These are phyloP conservation scores for Heliocidaris tuberculata DNA, from an alignment of 35 echinoderm and acorn worm species.

Conservation along the genomic window DNA sequence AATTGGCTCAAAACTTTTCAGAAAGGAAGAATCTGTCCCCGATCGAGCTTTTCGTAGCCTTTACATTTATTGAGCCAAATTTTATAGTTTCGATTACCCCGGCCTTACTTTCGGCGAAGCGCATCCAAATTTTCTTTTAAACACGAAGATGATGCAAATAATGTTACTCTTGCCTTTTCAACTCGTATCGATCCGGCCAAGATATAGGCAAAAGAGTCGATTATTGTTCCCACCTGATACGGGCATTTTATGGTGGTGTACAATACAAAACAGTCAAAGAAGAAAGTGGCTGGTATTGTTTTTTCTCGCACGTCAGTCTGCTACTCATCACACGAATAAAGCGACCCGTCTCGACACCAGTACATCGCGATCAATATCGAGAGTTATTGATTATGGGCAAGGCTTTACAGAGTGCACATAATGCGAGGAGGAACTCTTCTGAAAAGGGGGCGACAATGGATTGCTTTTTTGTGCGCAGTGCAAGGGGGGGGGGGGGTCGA, in stretches of 20 bases:
- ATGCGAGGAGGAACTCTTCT: not conserved
- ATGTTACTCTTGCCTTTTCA: not conserved
- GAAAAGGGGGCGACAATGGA: not conserved
- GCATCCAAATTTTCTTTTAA: not conserved
- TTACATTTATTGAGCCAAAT: too few species aligned
- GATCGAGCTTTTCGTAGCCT: too few species aligned
- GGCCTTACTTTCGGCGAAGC: not conserved
- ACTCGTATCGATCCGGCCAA: not conserved
- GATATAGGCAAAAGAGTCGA: not conserved
- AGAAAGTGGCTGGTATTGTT: not conserved
- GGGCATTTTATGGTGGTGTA: not conserved
- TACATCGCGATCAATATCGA: not conserved
- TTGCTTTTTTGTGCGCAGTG: not conserved
- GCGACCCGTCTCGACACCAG: not conserved
- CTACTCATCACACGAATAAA: not conserved
- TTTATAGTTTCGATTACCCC: not conserved
- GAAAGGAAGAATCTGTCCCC: too few species aligned
- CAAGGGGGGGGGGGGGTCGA: not conserved
- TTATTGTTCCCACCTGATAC: not conserved
- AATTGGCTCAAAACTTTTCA: too few species aligned
- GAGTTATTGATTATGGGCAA: not conserved
- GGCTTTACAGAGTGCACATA: not conserved
- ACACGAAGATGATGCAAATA: not conserved
- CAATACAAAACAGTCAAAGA: not conserved
- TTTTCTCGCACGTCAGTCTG: not conserved